These are phyloP conservation scores for Lytechinus variegatus DNA, from an alignment of 35 echinoderm and acorn worm species.

Conservation along the genomic window DNA sequence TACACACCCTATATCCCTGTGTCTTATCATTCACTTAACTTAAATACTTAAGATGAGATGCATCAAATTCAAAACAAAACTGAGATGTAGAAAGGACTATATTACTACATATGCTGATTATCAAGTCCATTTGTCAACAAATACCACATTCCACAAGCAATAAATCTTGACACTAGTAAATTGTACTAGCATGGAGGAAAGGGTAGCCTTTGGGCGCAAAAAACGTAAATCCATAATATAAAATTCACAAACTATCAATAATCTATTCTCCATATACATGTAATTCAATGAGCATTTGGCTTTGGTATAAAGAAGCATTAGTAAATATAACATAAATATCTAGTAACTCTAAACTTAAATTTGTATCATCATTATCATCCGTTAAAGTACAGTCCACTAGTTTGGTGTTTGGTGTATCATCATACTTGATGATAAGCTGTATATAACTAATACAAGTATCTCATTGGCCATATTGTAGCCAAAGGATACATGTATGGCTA, in stretches of 20 bases:
- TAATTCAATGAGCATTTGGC: not conserved
- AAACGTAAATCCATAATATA: not conserved
- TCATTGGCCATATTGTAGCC: no score
- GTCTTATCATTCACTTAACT: no score
- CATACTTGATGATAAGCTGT: no score
- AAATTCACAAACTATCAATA: not conserved
- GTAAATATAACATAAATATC: no score
- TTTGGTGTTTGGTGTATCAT: no score
- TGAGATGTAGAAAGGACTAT: not conserved
- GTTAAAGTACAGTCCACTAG: no score
- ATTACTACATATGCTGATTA: not conserved
- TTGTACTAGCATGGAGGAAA: not conserved
- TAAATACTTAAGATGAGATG: not conserved
- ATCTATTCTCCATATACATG: not conserved
- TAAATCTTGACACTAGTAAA: not conserved
- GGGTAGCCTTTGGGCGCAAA: not conserved
- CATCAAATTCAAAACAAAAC: not conserved
- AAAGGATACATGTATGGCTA: no score
- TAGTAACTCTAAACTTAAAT: no score
- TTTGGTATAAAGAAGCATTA: not conserved
- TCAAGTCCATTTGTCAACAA: not conserved
- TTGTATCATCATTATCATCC: no score
- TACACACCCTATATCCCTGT: no score
- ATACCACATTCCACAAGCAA: not conserved
- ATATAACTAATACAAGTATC: no score